phyloP scores from a whole-genome alignment of 2,113 vertebrate genomes.

The Hippocampus mohnikei region DNA sequence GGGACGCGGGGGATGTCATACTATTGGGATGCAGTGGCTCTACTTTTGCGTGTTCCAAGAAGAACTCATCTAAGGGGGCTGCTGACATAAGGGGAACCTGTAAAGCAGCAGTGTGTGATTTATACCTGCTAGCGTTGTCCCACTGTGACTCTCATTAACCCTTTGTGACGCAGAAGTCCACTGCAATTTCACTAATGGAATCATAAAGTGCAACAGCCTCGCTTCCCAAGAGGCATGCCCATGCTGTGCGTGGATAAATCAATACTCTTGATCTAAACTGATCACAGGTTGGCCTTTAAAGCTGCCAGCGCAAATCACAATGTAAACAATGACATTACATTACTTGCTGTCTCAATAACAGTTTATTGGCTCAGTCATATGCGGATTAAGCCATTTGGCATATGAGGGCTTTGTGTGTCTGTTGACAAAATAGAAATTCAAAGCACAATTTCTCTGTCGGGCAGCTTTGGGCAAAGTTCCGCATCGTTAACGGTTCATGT shows the following conservation, averaged over 20 bases:
- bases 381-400: background rate
- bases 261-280: constrained; percentile 10
- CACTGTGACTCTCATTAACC: constrained; percentile 53
- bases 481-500: too few relatives aligned
- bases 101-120: constrained; percentile 44
- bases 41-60: constrained; percentile 37
- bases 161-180: constrained; percentile 20
- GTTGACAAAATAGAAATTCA: background rate
- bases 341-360: background rate
- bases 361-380: background rate
- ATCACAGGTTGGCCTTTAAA: constrained; percentile 9
- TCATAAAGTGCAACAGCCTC: constrained; percentile 23
- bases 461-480: background rate
- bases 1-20: constrained; percentile 26
- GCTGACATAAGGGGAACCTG: constrained; percentile 28
- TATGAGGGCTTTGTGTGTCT: background rate
- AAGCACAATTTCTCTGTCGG: background rate
- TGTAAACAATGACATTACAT: background rate
- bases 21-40: constrained; percentile 37
- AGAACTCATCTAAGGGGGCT: constrained; percentile 26
- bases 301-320: background rate
- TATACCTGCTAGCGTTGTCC: constrained; percentile 34
- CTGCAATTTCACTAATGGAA: constrained; percentile 22
- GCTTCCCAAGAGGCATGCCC: constrained; percentile 1
- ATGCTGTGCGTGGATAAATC: constrained; percentile 27